These are phyloP conservation scores for Nematolebias whitei DNA, from an alignment of 2,113 vertebrate genomes.

Conservation along the genomic window DNA sequence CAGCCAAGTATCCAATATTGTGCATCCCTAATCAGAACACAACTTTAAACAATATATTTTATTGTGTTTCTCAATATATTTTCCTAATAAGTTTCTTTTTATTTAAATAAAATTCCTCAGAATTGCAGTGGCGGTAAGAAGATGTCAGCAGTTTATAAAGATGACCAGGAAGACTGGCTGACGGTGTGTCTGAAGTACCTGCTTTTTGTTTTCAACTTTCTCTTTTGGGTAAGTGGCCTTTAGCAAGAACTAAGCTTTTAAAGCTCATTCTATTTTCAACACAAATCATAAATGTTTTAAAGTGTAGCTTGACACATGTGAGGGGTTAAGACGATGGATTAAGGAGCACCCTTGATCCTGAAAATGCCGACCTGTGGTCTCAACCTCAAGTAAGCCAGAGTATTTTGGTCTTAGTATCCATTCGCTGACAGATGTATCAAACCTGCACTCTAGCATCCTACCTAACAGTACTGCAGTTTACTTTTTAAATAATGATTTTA, in stretches of 20 bases:
- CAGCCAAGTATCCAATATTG: too few relatives aligned
- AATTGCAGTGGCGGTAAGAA: constrained; percentile 32
- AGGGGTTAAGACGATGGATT: too few relatives aligned
- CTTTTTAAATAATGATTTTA: too few relatives aligned
- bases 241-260: background rate
- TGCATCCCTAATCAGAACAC: too few relatives aligned
- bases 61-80: background rate
- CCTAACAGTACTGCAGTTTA: too few relatives aligned
- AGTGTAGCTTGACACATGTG: background rate
- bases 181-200: constrained; percentile 86
- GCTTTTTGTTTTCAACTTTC: constrained; percentile 88
- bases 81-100: background rate
- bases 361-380: too few relatives aligned
- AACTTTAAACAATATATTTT: background rate
- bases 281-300: background rate
- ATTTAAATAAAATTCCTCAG: constrained; percentile 20
- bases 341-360: too few relatives aligned
- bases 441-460: too few relatives aligned
- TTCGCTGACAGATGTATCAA: too few relatives aligned
- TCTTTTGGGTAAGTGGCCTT: constrained; percentile 87
- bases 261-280: too few relatives aligned
- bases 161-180: constrained; percentile 82
- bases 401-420: too few relatives aligned
- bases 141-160: constrained; percentile 81
- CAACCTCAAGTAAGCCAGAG: too few relatives aligned